Evolutionary conservation across 2,888 invertebrate species (phyloP).

Genomic region (Sussaba pulchella): DNA sequence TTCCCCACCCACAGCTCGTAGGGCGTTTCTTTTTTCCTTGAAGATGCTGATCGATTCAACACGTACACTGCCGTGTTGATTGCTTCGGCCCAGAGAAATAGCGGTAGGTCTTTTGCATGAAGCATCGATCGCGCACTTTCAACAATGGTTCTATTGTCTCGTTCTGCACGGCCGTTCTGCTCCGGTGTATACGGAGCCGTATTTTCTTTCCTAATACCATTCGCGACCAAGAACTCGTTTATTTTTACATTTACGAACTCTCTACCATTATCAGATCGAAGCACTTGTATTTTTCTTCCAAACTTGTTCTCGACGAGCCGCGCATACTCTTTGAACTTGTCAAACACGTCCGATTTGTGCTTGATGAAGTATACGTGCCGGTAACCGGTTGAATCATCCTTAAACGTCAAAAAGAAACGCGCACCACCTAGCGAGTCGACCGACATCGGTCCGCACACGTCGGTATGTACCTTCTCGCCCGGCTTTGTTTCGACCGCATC

Average conservation of each 20-base stretch:
- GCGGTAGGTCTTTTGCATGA: conserved; percentile 53
- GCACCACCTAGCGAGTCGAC: conserved; percentile 50
- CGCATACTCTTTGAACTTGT: neutral
- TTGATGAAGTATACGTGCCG: conserved; percentile 56
- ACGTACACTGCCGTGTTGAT: conserved; percentile 66
- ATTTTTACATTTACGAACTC: conserved; percentile 16
- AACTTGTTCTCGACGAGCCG: conserved; percentile 47
- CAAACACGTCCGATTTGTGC: conserved; percentile 58
- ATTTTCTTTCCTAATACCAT: neutral
- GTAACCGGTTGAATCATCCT: conserved; percentile 63
- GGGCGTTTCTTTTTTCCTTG: conserved; percentile 48
- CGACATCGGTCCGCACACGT: conserved; percentile 44
- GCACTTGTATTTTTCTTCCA: conserved; percentile 23
- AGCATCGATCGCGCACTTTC: conserved; percentile 63
- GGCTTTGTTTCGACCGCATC: conserved; percentile 35
- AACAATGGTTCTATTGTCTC: conserved; percentile 62
- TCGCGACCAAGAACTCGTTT: neutral
- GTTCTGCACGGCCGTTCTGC: conserved; percentile 61
- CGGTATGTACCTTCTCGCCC: conserved; percentile 61
- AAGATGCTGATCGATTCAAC: conserved; percentile 65
- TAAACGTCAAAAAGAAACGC: conserved; percentile 61
- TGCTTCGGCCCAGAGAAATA: conserved; percentile 69
- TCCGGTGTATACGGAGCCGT: conserved; percentile 66
- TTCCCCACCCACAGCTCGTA: conserved; percentile 49
- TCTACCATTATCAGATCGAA: conserved; percentile 54